Base-by-base conservation (phyloP, 2,113 vertebrate species). In the Misgurnus mizolepis region DNA sequence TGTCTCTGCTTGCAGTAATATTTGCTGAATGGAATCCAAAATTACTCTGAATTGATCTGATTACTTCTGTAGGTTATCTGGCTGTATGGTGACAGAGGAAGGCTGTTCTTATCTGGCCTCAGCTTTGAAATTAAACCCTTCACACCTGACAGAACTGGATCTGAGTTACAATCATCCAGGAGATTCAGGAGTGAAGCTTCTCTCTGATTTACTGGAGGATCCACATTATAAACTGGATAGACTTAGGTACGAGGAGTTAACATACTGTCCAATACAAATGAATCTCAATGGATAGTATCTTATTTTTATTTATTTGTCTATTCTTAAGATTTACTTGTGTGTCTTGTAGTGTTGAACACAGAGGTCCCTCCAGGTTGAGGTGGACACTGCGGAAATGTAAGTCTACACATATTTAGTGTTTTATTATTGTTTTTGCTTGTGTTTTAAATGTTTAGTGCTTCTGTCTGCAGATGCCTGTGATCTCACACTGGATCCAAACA, bases 401-500 rank as follows among this genome's bases (percentile, higher is more conserved):
- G 67, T 53, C 22, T 34, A 39, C 47, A 39, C 3, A 15, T 3
- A 15, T 50, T 50, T 6, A 69, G 7, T 8, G 0, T 15, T 70
- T 70, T n/a, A 34, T 53, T 0, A 45, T 34, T 1, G 27, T 50
- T 27, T n/a, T 4, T 39, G 34, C n/a, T 50, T 53, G 11, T 6
- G 9, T 10, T 49, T 0, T 49, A 49, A 2, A 12, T 68, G 43
- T 53, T 70, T 7, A 56, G 2, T 58, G 17, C n/a, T 49, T 11
- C 27, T 81, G 68, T 45, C 17, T 45, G 17, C 65, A 67, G 65
- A n/a, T 53, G 34, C 49, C 49, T 18, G 53, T 9, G 34, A 58
- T 61, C 6, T 53, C 67, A 22, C 34, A 10, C 15, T 67, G 67
- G 47, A 83, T 81, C 45, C 34, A 17, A 72, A 55, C 34, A 49